Base-by-base conservation (phyloP, 2,113 vertebrate genomes). In the Eleginops maclovinus region DNA sequence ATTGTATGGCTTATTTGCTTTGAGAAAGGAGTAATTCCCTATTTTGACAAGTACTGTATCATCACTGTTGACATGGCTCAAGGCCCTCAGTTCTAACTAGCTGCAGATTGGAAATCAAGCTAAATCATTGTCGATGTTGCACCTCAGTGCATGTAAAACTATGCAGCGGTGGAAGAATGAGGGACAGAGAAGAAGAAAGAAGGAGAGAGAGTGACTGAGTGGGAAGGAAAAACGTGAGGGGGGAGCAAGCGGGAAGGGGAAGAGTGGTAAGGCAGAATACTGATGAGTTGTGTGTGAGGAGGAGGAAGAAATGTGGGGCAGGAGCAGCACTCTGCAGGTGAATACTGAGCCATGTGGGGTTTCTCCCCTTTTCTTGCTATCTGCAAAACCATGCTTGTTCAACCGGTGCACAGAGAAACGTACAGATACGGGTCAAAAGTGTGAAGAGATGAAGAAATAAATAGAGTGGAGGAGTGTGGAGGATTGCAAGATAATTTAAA, bases 191-290 rank as follows among this genome's bases (percentile, higher is more conserved):
- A 15, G 49, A 53, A 17, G 65, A 8, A 26, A 50, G 50, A 36
- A 40, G 43, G 47, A 31, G 44, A 12, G 50, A 41, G 63, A 47
- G 41, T 3, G 70, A 64, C 21, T 47, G 53, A 78, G 84, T 69
- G 43, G 47, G 67, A 80, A 74, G 46, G 75, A 77, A 60, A 77
- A 63, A 31, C 40, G 7, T 36, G 49, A 41, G 13, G 62, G 72
- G 43, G 62, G 64, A 54, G 31, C 0, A 43, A 84, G 41, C 26
- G 59, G 49, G 78, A 86, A 79, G 53, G 67, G 56, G 69, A 81
- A 65, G 63, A 84, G 73, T 61, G 60, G 80, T 66, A 71, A 87
- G 85, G 88, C 87, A 85, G 92, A 94, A 94, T 93, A 92, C 92
- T 89, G 91, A 94, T 92, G 80, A 93, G 73, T 21, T 41, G 28